Evolutionary conservation across 2,888 invertebrate species (phyloP).

Genomic region (Agrotis clavis): DNA sequence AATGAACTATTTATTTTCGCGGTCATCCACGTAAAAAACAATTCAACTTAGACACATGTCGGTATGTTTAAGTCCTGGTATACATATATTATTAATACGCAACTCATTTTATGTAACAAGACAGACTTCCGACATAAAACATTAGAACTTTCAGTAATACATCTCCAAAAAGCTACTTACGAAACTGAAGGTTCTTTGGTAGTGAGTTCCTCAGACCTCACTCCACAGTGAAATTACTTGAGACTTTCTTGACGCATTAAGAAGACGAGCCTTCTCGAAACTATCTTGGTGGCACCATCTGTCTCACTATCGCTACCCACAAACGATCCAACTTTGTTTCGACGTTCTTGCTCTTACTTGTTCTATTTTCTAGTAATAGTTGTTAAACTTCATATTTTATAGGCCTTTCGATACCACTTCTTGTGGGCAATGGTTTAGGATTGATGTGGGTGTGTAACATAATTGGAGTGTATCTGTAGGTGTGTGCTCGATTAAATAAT

Average conservation of each 20-base stretch:
- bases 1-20: not conserved
- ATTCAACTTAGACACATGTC: not conserved
- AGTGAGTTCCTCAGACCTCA: constrained; percentile 45
- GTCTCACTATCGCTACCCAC: constrained; percentile 75
- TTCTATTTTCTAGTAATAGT: constrained; percentile 71
- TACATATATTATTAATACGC: not conserved
- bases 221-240: constrained; percentile 71
- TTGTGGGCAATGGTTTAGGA: constrained; percentile 23
- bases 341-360: constrained; percentile 66
- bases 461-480: too few relatives aligned
- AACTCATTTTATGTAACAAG: not conserved
- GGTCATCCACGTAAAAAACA: not conserved
- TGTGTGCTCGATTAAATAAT: too few relatives aligned
- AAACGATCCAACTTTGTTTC: constrained; percentile 81
- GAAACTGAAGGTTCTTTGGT: constrained; percentile 46
- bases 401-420: constrained; percentile 35
- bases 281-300: constrained; percentile 79
- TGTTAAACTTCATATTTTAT: constrained; percentile 64
- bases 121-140: constrained; percentile 11
- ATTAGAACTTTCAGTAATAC: constrained; percentile 55
- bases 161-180: constrained; percentile 51
- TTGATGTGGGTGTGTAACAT: not conserved
- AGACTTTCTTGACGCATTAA: constrained; percentile 76
- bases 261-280: constrained; percentile 72
- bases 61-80: not conserved